Conservation (phyloP, 2,888 invertebrate species). For the Exocentrus adspersus region DNA sequence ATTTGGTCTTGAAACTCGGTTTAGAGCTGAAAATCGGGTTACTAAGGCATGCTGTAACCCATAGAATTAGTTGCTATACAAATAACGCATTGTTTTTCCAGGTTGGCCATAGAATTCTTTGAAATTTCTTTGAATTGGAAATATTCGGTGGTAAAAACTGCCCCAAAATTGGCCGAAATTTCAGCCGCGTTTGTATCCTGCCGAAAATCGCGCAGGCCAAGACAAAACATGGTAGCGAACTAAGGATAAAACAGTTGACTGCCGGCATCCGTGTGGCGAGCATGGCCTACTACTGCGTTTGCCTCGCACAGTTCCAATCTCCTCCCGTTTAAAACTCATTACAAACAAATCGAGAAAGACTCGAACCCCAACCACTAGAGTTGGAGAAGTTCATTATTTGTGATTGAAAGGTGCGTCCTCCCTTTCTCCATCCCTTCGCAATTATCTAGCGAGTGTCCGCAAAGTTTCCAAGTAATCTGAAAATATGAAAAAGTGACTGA, state of each 20-base stretch:
- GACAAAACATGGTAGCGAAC: slow-evolving; percentile 40
- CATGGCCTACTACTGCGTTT: slow-evolving; percentile 41
- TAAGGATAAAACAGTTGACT: slow-evolving; percentile 48
- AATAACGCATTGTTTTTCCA: too few species aligned
- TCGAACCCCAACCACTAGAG: not conserved
- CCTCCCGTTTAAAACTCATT: slow-evolving; percentile 38
- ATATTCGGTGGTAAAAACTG: slow-evolving; percentile 7
- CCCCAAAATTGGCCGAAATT: slow-evolving; percentile 15
- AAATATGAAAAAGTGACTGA: not conserved
- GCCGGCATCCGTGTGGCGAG: slow-evolving; percentile 46
- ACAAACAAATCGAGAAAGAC: slow-evolving; percentile 20
- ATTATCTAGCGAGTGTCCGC: not conserved
- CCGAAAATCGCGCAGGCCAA: slow-evolving; percentile 37
- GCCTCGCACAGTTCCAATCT: slow-evolving; percentile 32
- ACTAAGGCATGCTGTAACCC: too few species aligned
- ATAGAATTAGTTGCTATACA: too few species aligned
- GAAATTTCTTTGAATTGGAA: too few species aligned
- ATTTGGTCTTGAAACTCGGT: too few species aligned
- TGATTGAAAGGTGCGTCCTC: not conserved
- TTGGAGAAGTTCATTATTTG: too few species aligned
- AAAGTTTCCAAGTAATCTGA: not conserved
- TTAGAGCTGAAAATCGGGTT: too few species aligned
- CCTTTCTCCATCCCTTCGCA: not conserved
- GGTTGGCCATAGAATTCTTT: too few species aligned
- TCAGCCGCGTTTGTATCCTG: slow-evolving; percentile 18